These are phyloP conservation scores for Sphaerophoria rueppellii DNA, from an alignment of 2,888 invertebrate species.

Conservation along the genomic window DNA sequence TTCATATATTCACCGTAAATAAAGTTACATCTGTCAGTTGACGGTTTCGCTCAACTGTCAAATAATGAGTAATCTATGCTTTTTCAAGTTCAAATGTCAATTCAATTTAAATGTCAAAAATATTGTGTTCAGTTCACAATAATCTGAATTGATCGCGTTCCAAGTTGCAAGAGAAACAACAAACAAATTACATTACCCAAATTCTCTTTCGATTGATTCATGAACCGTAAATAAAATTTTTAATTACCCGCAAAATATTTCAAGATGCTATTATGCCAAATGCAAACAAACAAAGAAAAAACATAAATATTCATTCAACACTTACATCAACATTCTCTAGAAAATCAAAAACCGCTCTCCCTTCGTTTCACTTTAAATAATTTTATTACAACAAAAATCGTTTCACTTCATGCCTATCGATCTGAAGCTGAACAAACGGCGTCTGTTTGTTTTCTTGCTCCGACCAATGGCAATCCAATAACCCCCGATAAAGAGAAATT, in stretches of 20 bases:
- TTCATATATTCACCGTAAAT: too few relatives aligned
- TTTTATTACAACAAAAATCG: constrained; percentile 10
- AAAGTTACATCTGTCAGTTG: too few relatives aligned
- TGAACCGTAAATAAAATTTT: not conserved
- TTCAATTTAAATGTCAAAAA: too few relatives aligned
- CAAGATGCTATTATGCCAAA: constrained; percentile 17
- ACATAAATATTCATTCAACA: constrained; percentile 28
- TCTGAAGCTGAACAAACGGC: not conserved
- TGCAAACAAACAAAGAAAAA: not conserved
- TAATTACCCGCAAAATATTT: constrained; percentile 9
- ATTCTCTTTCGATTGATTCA: constrained; percentile 9
- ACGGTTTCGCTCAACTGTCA: too few relatives aligned
- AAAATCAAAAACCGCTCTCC: constrained; percentile 49
- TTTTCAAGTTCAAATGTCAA: too few relatives aligned
- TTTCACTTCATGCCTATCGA: constrained; percentile 63
- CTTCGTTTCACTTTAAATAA: constrained; percentile 70
- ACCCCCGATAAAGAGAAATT: constrained; percentile 66
- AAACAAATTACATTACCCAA: not conserved
- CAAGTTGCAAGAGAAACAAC: not conserved
- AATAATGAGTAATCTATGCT: too few relatives aligned
- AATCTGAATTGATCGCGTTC: not conserved
- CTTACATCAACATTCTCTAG: constrained; percentile 13
- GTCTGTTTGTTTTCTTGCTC: not conserved
- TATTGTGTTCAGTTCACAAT: too few relatives aligned
- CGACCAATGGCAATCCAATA: constrained; percentile 23